These are phyloP conservation scores for Typhlomys cinereus DNA, from an alignment of 2,113 vertebrate species.

Conservation along the genomic window DNA sequence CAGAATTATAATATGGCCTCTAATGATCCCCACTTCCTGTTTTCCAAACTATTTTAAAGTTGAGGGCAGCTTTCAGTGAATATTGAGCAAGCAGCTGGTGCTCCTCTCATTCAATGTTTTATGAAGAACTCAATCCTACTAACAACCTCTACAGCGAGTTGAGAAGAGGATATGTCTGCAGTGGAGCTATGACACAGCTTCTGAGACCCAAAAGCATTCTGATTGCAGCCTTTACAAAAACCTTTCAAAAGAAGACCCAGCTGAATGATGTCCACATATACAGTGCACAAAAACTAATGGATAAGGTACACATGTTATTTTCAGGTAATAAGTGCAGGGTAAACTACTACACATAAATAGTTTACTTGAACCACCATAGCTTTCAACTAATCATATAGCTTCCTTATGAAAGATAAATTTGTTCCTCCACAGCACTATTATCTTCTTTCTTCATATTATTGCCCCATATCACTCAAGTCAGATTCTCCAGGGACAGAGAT, in stretches of 20 bases:
- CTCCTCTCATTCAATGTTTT: neutral
- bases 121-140: neutral
- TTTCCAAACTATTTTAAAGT: neutral
- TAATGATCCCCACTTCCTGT: neutral
- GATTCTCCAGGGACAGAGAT: conserved; percentile 10
- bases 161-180: neutral
- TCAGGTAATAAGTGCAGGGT: neutral
- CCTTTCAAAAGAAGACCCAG: neutral
- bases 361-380: neutral
- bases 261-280: neutral
- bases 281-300: neutral
- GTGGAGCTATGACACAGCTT: rapidly evolving
- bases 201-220: neutral
- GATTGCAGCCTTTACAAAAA: neutral
- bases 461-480: neutral
- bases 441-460: neutral
- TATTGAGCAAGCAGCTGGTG: neutral
- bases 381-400: neutral
- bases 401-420: neutral
- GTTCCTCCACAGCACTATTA: neutral
- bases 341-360: neutral
- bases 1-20: neutral
- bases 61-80: neutral
- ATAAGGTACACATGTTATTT: neutral
- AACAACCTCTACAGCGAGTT: neutral